phyloP scores from a whole-genome alignment of 2,888 invertebrate species.

The Lapara coniferarum region DNA sequence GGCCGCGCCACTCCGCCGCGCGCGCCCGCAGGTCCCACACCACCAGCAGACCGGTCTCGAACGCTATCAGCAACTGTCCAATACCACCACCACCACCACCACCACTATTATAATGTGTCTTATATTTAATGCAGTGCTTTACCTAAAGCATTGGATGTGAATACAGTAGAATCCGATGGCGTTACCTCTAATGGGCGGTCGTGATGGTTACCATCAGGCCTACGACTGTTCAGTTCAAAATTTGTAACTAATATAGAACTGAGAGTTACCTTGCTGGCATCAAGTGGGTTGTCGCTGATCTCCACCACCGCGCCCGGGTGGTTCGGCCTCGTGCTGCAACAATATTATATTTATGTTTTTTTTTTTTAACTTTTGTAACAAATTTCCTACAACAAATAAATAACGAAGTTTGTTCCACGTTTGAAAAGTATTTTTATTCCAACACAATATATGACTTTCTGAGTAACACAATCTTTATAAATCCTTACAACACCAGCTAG shows the following conservation, averaged over 20 bases:
- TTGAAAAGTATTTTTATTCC: no score
- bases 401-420: not conserved
- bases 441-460: no score
- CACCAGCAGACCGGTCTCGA: conserved; percentile 96
- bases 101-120: no score
- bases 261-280: conserved; percentile 94
- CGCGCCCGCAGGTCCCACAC: conserved; percentile 97
- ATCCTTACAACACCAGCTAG: no score
- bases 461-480: no score
- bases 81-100: not conserved
- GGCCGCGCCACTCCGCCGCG: conserved; percentile 93
- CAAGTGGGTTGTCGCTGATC: conserved; percentile 98
- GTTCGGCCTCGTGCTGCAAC: conserved; percentile 94
- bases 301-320: conserved; percentile 99
- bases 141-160: no score
- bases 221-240: no score
- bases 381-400: not conserved
- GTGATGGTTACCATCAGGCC: no score
- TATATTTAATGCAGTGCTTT: no score
- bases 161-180: no score
- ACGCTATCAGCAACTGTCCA: conserved; percentile 95
- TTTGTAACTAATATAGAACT: no score
- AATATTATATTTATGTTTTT: conserved; percentile 39
- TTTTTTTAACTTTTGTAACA: not conserved
- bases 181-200: no score